Evolutionary conservation across 1,140 invertebrate genomes (phyloP).

Genomic region (Lucilia sericata): DNA sequence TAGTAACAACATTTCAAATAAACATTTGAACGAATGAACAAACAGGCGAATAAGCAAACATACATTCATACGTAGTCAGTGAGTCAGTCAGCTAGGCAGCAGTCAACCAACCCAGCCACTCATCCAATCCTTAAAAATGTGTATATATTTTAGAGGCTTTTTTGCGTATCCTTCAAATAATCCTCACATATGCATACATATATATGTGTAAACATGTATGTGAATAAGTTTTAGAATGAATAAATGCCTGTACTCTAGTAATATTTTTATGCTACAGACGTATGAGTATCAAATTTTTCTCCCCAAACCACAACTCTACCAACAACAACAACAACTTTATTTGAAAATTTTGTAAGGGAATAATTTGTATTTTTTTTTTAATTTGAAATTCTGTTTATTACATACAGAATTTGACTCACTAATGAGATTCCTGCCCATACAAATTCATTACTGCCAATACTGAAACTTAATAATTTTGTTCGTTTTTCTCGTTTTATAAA

Average conservation of each 20-base stretch:
- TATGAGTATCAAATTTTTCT: too few relatives aligned
- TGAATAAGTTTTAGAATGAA: background rate
- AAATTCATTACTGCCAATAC: background rate
- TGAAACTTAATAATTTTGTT: too few relatives aligned
- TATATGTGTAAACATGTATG: background rate
- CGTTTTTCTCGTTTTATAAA: too few relatives aligned
- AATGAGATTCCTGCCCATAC: background rate
- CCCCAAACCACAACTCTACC: too few relatives aligned
- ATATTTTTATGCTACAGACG: too few relatives aligned
- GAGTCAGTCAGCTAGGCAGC: background rate
- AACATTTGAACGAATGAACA: background rate
- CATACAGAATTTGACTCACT: background rate
- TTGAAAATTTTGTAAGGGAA: too few relatives aligned
- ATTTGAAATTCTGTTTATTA: slow-evolving; percentile 13
- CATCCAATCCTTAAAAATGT: background rate
- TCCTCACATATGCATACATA: background rate
- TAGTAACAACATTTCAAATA: slow-evolving; percentile 6
- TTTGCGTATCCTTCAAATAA: background rate
- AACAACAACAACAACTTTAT: too few relatives aligned
- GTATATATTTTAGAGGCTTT: background rate
- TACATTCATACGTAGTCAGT: background rate
- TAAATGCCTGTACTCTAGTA: background rate
- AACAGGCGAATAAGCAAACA: background rate
- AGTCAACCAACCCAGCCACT: background rate
- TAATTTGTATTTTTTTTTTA: background rate